Conservation (phyloP, 2,113 vertebrate genomes). For the Semicossyphus pulcher region DNA sequence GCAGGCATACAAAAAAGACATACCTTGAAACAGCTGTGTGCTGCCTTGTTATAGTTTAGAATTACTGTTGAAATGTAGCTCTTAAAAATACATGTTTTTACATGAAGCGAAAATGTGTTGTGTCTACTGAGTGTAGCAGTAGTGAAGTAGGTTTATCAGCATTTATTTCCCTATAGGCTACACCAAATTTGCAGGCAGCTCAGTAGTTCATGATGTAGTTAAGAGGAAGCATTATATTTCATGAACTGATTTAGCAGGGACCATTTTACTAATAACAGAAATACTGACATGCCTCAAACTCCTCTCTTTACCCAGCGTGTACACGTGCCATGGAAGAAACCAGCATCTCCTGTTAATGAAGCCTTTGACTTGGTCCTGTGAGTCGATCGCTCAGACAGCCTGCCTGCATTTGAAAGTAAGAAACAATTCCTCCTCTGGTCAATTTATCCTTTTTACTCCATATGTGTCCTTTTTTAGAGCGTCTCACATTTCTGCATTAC, state of each 20-base stretch:
- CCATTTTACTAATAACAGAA: conserved; percentile 1
- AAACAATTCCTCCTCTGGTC: conserved; percentile 41
- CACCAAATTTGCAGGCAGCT: conserved; percentile 7
- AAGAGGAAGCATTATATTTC: conserved; percentile 9
- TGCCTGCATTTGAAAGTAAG: conserved; percentile 33
- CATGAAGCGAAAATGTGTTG: neutral
- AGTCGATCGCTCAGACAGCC: conserved; percentile 40
- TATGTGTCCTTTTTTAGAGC: neutral
- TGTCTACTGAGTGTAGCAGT: neutral
- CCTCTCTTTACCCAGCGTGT: neutral
- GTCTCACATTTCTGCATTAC: too few relatives aligned
- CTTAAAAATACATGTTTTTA: conserved; percentile 1
- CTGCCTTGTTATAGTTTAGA: neutral
- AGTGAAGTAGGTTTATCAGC: neutral
- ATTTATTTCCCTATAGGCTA: conserved; percentile 8
- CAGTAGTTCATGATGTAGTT: conserved; percentile 5
- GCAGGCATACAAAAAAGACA: neutral
- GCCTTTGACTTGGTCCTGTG: conserved; percentile 22
- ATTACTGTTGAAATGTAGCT: neutral
- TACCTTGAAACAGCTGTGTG: neutral
- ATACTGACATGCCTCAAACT: conserved; percentile 1
- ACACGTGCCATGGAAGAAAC: neutral
- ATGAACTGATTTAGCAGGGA: conserved; percentile 17
- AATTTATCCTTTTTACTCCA: conserved; percentile 21
- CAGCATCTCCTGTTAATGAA: conserved; percentile 11